Evolutionary conservation across 2,888 invertebrate species (phyloP).

Genomic region (Aleiodes testaceus): DNA sequence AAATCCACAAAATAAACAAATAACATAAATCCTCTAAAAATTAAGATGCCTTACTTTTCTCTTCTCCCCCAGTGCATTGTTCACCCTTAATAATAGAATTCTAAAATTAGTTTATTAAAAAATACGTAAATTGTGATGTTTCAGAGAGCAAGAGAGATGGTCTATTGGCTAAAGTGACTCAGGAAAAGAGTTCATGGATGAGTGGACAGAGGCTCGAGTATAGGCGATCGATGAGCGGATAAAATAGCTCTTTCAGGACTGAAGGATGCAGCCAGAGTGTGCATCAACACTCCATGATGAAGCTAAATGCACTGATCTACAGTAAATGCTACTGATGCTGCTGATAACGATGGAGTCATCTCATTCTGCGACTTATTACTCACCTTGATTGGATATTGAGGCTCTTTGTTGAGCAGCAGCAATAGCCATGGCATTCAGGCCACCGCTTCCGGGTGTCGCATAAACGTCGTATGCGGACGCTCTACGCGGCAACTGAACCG

Average conservation of each 20-base stretch:
- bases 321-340: too few relatives aligned
- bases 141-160: too few relatives aligned
- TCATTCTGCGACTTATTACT: neutral
- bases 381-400: conserved; percentile 68
- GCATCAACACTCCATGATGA: too few relatives aligned
- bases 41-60: too few relatives aligned
- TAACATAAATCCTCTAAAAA: too few relatives aligned
- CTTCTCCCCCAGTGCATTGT: too few relatives aligned
- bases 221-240: conserved; percentile 29
- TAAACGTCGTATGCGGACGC: conserved; percentile 91
- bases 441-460: conserved; percentile 76
- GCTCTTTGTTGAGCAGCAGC: conserved; percentile 67
- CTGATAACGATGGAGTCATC: neutral
- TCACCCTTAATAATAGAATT: too few relatives aligned
- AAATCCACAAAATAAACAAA: too few relatives aligned
- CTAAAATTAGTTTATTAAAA: too few relatives aligned
- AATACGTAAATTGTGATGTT: too few relatives aligned
- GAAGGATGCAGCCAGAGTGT: neutral
- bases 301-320: too few relatives aligned
- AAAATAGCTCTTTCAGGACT: conserved; percentile 34
- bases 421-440: conserved; percentile 69
- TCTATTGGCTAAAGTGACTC: conserved; percentile 11
- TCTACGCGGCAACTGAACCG: conserved; percentile 84
- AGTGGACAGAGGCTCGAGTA: neutral
- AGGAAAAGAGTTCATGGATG: neutral